Base-by-base conservation (phyloP, 2,888 invertebrate genomes). In the Trileptium ribeirensis region DNA sequence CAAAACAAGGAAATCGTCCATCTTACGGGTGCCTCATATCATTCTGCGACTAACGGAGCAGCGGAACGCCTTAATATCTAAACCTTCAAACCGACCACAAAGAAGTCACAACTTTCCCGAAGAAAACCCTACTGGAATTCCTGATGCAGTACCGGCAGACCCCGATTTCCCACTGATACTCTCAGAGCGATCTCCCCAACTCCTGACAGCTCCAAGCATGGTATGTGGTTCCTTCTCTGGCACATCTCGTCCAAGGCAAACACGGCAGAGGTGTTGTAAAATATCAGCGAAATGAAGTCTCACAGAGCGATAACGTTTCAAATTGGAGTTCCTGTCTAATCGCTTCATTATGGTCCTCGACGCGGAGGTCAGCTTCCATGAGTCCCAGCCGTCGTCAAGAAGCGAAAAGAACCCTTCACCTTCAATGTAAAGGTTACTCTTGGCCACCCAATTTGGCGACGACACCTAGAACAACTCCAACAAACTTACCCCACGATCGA, bases 1-100 rank as follows among this genome's bases (percentile, higher is more conserved):
- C 36, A 38, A n/a, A 38, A 75, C 2, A 3, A 36, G n/a, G 77
- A 36, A 75, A 75, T 75, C 36, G 34, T 38, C 8, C 77, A 75
- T n/a, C 19, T 51, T 24, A 39, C 24, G 85, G 84, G 77, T 79
- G 82, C 84, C 39, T 84, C 85, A 15, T 84, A 85, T 37, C 83
- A 85, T 79, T 84, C 85, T 75, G 78, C 77, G 84, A 31, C 82
- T 8, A 78, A 78, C 82, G n/a, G 84, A 37, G 2, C 77, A n/a
- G 77, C 77, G 31, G 77, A 75, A 36, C 34, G 77, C n/a, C 38
- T 75, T 37, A n/a, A n/a, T n/a, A 36, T 85, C 74, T 82, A 84
- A 67, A 83, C 81, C 1, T 84, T 85, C 70, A 85, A 86, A 67
- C 80, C 83, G 19, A 82, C 67, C 15, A 29, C 64, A 38, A 1